These are phyloP conservation scores for Hetaerina titia DNA, from an alignment of 2,888 invertebrate species.

Conservation along the genomic window DNA sequence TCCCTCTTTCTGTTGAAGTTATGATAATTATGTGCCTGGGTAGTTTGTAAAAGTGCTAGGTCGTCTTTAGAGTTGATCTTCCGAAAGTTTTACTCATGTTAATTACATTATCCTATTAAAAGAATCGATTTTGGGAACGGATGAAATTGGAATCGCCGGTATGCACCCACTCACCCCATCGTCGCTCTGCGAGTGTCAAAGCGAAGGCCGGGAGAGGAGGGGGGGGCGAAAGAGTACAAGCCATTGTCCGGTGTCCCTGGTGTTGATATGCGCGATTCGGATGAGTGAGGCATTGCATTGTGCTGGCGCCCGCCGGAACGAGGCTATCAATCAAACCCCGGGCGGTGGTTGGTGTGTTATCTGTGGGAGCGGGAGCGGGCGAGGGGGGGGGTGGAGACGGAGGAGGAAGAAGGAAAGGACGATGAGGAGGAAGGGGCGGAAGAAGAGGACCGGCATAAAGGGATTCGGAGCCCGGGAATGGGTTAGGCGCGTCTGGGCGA, in stretches of 20 bases:
- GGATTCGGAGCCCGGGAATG: not conserved
- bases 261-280: conserved; percentile 64
- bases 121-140: not conserved
- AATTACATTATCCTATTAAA: too few species aligned
- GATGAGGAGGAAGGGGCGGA: not conserved
- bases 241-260: conserved; percentile 63
- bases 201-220: conserved; percentile 24
- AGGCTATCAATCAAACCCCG: conserved; percentile 58
- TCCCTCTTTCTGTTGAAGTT: too few species aligned
- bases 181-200: not conserved
- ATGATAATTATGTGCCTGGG: too few species aligned
- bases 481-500: not conserved
- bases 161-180: not conserved
- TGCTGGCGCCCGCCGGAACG: conserved; percentile 62
- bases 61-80: too few species aligned
- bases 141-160: not conserved
- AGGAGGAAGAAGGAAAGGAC: too few species aligned
- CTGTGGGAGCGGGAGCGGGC: not conserved
- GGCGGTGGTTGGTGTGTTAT: conserved; percentile 14
- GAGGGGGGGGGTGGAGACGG: not conserved
- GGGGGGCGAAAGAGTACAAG: conserved; percentile 24
- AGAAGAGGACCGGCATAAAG: not conserved
- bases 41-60: too few species aligned
- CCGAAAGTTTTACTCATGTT: too few species aligned
- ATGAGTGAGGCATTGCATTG: conserved; percentile 58